Percentiles rank a stretch among this genome's conserved stretches.
Conservation (phyloP, 1,140 invertebrate species). For the Chironomus tepperi region DNA sequence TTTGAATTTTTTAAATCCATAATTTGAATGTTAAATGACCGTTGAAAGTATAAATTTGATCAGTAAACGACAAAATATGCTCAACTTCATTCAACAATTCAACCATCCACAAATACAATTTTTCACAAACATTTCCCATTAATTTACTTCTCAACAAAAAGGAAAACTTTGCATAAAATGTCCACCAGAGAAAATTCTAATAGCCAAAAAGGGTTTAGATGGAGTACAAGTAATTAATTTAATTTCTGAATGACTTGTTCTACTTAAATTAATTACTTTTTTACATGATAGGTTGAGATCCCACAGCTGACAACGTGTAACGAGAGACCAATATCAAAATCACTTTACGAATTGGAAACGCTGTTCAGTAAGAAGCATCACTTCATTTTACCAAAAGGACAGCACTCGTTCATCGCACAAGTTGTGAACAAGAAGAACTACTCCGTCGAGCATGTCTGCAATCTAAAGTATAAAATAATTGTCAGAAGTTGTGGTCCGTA, state of each 20-base stretch:
- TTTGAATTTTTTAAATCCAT: too few relatives aligned
- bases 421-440: slow-evolving; percentile 19
- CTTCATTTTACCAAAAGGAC: slow-evolving; percentile 22
- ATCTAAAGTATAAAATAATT: slow-evolving; percentile 22
- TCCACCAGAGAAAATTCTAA: slow-evolving; percentile 25
- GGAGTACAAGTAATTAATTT: background rate
- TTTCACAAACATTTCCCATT: too few relatives aligned
- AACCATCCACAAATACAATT: too few relatives aligned
- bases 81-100: too few relatives aligned
- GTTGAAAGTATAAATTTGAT: too few relatives aligned
- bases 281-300: background rate
- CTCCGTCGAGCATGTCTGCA: background rate
- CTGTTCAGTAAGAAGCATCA: slow-evolving; percentile 17
- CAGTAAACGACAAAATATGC: too few relatives aligned
- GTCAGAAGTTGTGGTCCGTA: background rate
- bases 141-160: too few relatives aligned
- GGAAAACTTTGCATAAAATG: slow-evolving; percentile 24
- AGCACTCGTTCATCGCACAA: background rate
- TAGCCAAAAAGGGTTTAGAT: slow-evolving; percentile 23
- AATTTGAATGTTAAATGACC: too few relatives aligned
- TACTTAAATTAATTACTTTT: background rate
- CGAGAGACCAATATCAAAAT: background rate
- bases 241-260: background rate
- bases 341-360: slow-evolving; percentile 16
- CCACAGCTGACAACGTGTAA: slow-evolving; percentile 18